A percentile compares a stretch with the other conserved stretches of the same genome.
These are phyloP conservation scores for Otolemur crassicaudatus DNA, from an alignment of 2,797 vertebrate genomes.

Conservation along the genomic window DNA sequence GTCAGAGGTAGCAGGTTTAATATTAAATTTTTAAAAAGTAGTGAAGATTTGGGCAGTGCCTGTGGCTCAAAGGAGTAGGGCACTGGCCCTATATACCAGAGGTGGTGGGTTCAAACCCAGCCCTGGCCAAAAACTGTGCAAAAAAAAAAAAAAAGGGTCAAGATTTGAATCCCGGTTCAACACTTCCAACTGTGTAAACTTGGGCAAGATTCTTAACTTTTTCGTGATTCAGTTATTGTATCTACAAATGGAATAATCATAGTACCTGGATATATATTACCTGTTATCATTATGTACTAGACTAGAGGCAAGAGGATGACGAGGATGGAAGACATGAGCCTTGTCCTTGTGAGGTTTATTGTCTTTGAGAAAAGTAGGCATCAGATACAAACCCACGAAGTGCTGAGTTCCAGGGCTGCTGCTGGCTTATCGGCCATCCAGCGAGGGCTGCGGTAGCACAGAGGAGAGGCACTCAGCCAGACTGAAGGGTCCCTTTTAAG, in stretches of 20 bases:
- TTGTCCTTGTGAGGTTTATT: background rate
- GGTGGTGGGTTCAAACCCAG: no score
- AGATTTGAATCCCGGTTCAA: background rate
- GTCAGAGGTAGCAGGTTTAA: background rate
- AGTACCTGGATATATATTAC: background rate
- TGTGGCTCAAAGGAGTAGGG: no score
- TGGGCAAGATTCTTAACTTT: background rate
- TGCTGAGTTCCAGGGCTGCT: background rate
- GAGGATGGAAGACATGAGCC: background rate
- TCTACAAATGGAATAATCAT: background rate
- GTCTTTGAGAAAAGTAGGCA: background rate
- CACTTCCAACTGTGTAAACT: background rate
- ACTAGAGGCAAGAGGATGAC: background rate
- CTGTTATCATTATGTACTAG: background rate
- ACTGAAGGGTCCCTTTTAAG: background rate
- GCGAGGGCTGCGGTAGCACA: rapidly evolving
- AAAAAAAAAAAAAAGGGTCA: background rate
- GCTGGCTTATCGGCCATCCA: background rate
- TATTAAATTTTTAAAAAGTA: background rate
- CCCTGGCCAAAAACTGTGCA: no score
- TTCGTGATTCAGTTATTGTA: background rate
- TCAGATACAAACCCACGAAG: background rate
- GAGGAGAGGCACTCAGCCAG: no score
- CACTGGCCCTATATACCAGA: no score
- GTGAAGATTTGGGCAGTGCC: no score